Conservation (phyloP, 2,113 vertebrate species). For the Chinchilla lanigera region DNA sequence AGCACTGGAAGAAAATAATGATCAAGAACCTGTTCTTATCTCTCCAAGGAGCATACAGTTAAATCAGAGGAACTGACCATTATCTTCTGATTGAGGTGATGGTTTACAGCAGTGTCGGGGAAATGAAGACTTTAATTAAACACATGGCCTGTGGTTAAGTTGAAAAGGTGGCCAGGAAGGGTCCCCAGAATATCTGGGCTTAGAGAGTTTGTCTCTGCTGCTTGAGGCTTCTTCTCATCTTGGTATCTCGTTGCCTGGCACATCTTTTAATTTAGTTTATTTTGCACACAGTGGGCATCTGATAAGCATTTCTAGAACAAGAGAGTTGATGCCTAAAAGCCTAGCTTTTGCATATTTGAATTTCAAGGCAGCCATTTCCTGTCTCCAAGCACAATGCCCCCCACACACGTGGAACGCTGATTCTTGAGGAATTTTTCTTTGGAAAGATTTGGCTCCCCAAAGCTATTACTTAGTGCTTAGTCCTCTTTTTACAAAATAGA, state of each 20-base stretch:
- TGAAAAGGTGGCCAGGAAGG: background rate
- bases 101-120: background rate
- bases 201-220: background rate
- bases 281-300: background rate
- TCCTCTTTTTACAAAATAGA: background rate
- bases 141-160: background rate
- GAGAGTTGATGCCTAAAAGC: background rate
- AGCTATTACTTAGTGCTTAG: background rate
- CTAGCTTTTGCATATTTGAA: background rate
- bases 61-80: background rate
- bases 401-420: background rate
- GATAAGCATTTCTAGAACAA: slow-evolving; percentile 31
- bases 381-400: background rate
- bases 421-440: background rate
- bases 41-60: background rate
- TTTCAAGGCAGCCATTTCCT: background rate
- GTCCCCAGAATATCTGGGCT: background rate
- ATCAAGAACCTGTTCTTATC: background rate
- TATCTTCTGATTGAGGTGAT: background rate
- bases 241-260: background rate
- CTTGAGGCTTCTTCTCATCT: background rate
- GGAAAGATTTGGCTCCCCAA: background rate
- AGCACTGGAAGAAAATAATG: background rate
- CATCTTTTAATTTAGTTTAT: background rate
- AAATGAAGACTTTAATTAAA: slow-evolving; percentile 3